Evolutionary conservation across 2,888 invertebrate species (phyloP), one percentile per base, ranked within the genome.

Genomic region (Quadriops clusia): DNA sequence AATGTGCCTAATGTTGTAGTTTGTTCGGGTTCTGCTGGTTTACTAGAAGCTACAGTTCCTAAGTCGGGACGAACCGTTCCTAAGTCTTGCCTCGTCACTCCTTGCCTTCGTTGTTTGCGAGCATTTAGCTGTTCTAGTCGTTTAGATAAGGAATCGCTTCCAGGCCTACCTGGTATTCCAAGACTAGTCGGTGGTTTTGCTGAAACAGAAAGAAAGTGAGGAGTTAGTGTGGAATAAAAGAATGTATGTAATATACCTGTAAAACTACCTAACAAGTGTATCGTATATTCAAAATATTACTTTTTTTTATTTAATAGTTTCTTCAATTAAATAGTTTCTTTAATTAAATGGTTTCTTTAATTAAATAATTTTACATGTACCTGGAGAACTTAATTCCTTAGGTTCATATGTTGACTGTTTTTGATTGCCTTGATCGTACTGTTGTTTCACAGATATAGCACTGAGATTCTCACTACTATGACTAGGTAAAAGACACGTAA

Each of bases 1-100:
- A 84, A 72, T 23, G 82, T 81, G 33, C 85, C 85, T 17, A 85
- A 67, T 3, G 44, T 67, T 25, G 40, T 38, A 10, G 42, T 32
- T 32, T 39, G 37, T 36, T 50, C 46, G 20, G 46, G 45, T 34
- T 57, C 47, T 17, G 53, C 51, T 15, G 54, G 50, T 28, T 60
- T 52, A 39, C 53, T 54, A 11, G 54, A 49, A 3, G 53, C 47
- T 6, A 60, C 70, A 4, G 65, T 69, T 17, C 77, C 77, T 20
- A 77, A 56, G 53, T 76, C 77, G 1, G 73, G 65, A 23, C 76
- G 60, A 41, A 64, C 69, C 27, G 68, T 62, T 7, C 42, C 41
- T n/a, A n/a, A n/a, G n/a, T n/a, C n/a, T n/a, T n/a, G n/a, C 38
- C 60, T 69, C 43, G 61, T 60, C 44, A 58, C 65, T 51, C 67